phyloP scores from a whole-genome alignment of 2,113 vertebrate genomes.

The Indicator maculatus region DNA sequence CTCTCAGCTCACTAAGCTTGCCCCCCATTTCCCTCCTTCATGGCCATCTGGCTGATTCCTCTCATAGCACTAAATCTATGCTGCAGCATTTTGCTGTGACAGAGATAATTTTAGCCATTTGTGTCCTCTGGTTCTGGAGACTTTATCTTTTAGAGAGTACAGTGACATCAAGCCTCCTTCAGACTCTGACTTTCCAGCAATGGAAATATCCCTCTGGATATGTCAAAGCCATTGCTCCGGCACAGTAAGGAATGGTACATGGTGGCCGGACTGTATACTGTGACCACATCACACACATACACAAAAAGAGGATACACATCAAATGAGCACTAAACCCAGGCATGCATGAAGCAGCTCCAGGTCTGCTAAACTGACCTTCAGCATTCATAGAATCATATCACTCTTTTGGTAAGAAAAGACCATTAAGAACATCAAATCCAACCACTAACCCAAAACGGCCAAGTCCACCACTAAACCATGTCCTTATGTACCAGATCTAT shows the following conservation, averaged over 20 bases:
- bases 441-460: no score
- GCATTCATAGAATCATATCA: neutral
- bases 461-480: no score
- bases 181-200: neutral
- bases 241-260: neutral
- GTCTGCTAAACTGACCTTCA: neutral
- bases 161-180: neutral
- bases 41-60: neutral
- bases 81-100: neutral
- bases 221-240: neutral
- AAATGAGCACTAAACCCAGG: neutral
- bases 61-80: neutral
- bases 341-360: neutral
- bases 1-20: neutral
- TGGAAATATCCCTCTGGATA: neutral
- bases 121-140: neutral
- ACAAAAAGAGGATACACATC: neutral
- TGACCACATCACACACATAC: neutral
- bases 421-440: no score
- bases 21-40: neutral
- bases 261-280: neutral
- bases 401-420: no score
- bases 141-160: neutral
- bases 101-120: neutral
- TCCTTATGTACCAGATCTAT: no score